Percentiles rank a stretch among this genome's conserved stretches.
phyloP scores from a whole-genome alignment of 2,797 vertebrate species.

The Trachops cirrhosus region DNA sequence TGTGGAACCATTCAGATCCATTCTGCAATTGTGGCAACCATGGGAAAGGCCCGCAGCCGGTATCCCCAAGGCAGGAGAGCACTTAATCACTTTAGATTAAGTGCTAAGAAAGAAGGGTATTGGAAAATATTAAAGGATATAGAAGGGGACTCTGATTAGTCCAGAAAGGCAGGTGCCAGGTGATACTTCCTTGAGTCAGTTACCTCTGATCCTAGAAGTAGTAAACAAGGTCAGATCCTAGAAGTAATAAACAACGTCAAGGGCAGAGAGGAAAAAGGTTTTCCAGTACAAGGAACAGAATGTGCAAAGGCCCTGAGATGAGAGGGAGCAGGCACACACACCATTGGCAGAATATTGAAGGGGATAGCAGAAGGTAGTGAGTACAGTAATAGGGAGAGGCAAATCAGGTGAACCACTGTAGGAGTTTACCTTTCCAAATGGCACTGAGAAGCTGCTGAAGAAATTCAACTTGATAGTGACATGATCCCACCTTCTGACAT shows the following conservation, averaged over 20 bases:
- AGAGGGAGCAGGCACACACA: not conserved
- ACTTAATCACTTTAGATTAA: not conserved
- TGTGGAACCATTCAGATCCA: not conserved
- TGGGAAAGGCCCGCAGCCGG: not conserved
- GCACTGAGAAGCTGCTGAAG: not conserved
- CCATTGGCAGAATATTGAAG: not conserved
- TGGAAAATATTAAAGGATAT: not conserved
- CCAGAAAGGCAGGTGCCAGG: not conserved
- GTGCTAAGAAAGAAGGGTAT: not conserved
- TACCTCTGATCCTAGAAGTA: not conserved
- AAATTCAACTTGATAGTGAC: not conserved
- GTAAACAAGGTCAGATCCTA: not conserved
- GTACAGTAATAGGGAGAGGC: not conserved
- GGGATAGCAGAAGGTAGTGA: accelerated
- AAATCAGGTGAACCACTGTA: not conserved
- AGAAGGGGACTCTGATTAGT: not conserved
- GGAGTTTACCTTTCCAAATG: not conserved
- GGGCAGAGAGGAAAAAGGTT: not conserved
- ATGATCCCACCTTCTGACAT: not conserved
- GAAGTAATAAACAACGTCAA: not conserved
- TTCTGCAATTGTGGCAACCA: accelerated
- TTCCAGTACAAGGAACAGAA: not conserved
- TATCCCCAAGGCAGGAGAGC: not conserved
- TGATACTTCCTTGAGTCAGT: not conserved
- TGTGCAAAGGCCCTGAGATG: not conserved